Evolutionary conservation across 64 coral and sea anemone genomes (phyloP), one percentile per base, ranked within the genome.

Genomic region (Montipora sp.): DNA sequence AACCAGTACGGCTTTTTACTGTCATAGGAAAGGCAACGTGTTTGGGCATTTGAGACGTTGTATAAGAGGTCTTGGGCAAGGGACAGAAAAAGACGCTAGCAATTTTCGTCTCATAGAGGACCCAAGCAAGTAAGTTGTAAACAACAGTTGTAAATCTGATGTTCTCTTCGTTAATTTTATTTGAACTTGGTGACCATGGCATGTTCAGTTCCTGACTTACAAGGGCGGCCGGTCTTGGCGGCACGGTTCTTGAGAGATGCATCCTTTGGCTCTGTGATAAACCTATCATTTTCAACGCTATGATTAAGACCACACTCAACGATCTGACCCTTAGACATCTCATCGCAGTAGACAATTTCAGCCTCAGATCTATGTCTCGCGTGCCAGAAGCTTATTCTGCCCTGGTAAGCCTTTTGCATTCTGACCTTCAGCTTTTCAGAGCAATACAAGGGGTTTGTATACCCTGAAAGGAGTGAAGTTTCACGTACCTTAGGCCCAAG

Each of bases 401-500:
- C 87, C 59, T 12, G 75, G 59, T 79, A 89, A 45, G 88, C 55
- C 44, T 89, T 89, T 47, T 48, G 75, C 19, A 67, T 79, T 79
- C 75, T 89, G 23, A 77, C 75, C 77, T 89, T 89, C 5, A 89
- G 75, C 88, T 80, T 89, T 89, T 89, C 75, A 47, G 88, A 79
- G 48, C 76, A 55, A 68, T 89, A 89, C 6, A 66, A 44, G 43
- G 53, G 51, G 75, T 89, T 89, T 48, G 51, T 47, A 68, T 69
- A 14, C 88, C 88, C 58, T 89, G 75, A 10, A 70, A 1, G 0
- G 19, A 63, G 36, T 68, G 59, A 20, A 67, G 75, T 78, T 79
- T 55, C 27, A 79, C 19, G 45, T 89, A 79, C 48, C 57, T 77
- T 89, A 77, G 48, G 4, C 87, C 20, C 16, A 78, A 59, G 27